phyloP scores from a whole-genome alignment of 2,797 vertebrate species.

The Zenarchopterus dispar region DNA sequence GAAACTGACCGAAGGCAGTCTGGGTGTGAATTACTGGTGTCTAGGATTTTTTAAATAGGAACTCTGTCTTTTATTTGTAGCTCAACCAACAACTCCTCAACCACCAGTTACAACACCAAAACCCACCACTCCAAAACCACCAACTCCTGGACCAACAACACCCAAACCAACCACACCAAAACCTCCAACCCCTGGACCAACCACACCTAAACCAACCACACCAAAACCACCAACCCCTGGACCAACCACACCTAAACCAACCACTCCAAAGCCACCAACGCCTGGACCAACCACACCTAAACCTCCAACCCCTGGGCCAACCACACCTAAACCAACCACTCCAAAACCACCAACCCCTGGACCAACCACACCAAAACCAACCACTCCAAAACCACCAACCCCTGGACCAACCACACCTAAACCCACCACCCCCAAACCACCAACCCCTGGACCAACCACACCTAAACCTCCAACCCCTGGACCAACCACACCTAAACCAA shows the following conservation, averaged over 20 bases:
- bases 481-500: slow-evolving; percentile 19
- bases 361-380: slow-evolving; percentile 21
- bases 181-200: neutral
- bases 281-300: slow-evolving; percentile 15
- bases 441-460: slow-evolving; percentile 13
- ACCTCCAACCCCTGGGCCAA: slow-evolving; percentile 15
- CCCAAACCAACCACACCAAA: neutral
- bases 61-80: slow-evolving; percentile 13
- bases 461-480: neutral
- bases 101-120: slow-evolving; percentile 15
- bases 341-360: neutral
- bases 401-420: neutral
- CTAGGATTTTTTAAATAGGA: neutral
- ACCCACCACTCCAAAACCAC: slow-evolving; percentile 19
- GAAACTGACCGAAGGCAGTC: slow-evolving; percentile 6
- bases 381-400: neutral
- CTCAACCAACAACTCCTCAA: slow-evolving; percentile 11
- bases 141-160: slow-evolving; percentile 31
- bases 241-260: slow-evolving; percentile 13
- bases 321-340: neutral
- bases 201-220: neutral
- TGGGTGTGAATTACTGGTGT: neutral
- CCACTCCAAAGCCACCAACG: slow-evolving; percentile 17
- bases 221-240: neutral
- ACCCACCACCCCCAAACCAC: slow-evolving; percentile 13